Percentiles rank a stretch among this genome's conserved stretches.
Conservation (phyloP, 2,797 vertebrate species). For the Acipenser ruthenus region DNA sequence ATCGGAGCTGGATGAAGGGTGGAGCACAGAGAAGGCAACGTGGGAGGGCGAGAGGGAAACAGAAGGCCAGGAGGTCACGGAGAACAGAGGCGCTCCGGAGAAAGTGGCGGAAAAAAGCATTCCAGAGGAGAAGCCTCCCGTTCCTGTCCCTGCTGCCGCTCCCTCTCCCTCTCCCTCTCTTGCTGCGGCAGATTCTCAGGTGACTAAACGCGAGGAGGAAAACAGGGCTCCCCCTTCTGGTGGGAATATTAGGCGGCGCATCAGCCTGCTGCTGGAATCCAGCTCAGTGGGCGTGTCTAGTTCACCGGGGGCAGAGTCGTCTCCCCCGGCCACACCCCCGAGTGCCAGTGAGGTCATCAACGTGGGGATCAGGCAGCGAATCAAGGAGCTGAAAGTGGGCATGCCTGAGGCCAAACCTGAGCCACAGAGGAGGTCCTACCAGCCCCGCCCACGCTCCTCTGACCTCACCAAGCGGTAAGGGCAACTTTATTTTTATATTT, state of each 20-base stretch:
- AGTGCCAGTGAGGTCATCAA: slow-evolving; percentile 25
- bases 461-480: slow-evolving; percentile 80
- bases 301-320: slow-evolving; percentile 32
- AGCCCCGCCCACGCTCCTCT: slow-evolving; percentile 56
- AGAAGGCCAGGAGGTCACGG: not conserved
- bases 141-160: not conserved
- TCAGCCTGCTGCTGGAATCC: slow-evolving; percentile 58
- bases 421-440: slow-evolving; percentile 37
- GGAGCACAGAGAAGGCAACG: not conserved
- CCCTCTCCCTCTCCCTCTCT: not conserved
- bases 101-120: slow-evolving; percentile 7
- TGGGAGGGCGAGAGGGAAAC: not conserved
- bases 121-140: slow-evolving; percentile 17
- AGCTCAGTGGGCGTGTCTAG: slow-evolving; percentile 5
- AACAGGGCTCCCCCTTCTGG: slow-evolving; percentile 28
- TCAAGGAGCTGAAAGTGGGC: slow-evolving; percentile 71
- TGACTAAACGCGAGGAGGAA: slow-evolving; percentile 30
- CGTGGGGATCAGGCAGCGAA: slow-evolving; percentile 69
- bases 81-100: not conserved
- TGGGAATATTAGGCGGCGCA: slow-evolving; percentile 59
- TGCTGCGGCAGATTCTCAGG: no score
- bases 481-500: not conserved
- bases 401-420: slow-evolving; percentile 39
- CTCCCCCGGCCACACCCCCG: slow-evolving; percentile 14
- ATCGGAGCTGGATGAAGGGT: not conserved